Base-by-base conservation (phyloP, 2,797 vertebrate genomes). In the Fistularia commersonii region DNA sequence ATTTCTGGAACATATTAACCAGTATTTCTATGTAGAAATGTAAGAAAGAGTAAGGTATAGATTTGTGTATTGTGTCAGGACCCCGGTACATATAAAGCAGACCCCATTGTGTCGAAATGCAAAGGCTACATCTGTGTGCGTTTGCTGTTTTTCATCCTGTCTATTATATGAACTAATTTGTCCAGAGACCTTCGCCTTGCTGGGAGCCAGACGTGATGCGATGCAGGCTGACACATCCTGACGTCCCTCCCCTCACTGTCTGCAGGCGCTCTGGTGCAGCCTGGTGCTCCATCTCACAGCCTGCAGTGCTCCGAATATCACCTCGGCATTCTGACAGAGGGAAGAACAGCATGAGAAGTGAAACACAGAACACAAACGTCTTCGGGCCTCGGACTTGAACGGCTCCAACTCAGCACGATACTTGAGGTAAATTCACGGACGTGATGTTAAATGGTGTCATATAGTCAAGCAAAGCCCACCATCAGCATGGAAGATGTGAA, bases 141-240 rank as follows among this genome's bases (percentile, higher is more conserved):
- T 58, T 61, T 54, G 69, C 62, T 64, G 69, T 66, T 69, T 79
- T 66, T 74, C 63, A 67, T 74, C 56, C 61, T 55, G 66, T 77
- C 69, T 64, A 45, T 77, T 76, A 75, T 77, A 79, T 75, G 76
- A 89, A 80, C 62, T 74, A 76, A 88, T 88, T 73, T 74, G 78
- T 71, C 58, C 52, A 41, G 69, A 87, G 82, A 82, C 70, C 66
- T 83, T 69, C 38, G 54, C 63, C 53, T 72, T 10, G 74, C 83
- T 79, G 70, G 56, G 58, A 82, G 86, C 80, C 78, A 75, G 51
- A 52, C 51, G 11, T 87, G 88, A 90, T 56, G 64, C 72, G 80
- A 90, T 90, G 74, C 46, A 38, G 46, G 69, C 68, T 74, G 90
- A 89, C 88, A 74, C 56, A 45, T 77, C 60, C 33, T 80, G 76